A percentile compares a stretch with the other conserved stretches of the same genome.
phyloP scores from a whole-genome alignment of 2,888 invertebrate genomes.

The Nephrocerus scutellatus region DNA sequence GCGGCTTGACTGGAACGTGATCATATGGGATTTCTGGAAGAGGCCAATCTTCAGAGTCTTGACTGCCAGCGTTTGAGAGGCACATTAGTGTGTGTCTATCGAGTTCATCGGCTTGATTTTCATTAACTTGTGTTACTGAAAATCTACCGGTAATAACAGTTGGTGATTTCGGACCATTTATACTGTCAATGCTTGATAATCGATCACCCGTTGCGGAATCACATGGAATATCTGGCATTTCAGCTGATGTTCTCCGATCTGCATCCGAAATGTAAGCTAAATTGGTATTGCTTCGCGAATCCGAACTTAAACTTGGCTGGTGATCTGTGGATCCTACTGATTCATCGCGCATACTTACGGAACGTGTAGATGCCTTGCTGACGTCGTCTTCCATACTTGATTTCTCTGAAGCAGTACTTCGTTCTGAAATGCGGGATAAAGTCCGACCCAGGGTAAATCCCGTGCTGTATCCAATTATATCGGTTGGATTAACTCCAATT shows the following conservation, averaged over 20 bases:
- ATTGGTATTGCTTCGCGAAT: slow-evolving; percentile 69
- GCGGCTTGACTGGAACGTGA: slow-evolving; percentile 40
- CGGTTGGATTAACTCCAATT: slow-evolving; percentile 54
- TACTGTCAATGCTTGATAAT: slow-evolving; percentile 49
- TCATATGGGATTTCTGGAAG: slow-evolving; percentile 62
- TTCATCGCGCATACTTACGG: slow-evolving; percentile 78
- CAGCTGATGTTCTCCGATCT: slow-evolving; percentile 73
- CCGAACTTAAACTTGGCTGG: slow-evolving; percentile 77
- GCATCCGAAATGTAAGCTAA: slow-evolving; percentile 71
- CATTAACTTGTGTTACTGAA: slow-evolving; percentile 47
- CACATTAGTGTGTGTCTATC: slow-evolving; percentile 43
- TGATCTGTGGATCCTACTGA: slow-evolving; percentile 77
- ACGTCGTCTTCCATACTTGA: slow-evolving; percentile 80
- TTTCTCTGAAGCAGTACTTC: slow-evolving; percentile 82
- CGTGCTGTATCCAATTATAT: slow-evolving; percentile 66
- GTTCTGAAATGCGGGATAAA: slow-evolving; percentile 77
- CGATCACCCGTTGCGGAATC: slow-evolving; percentile 56
- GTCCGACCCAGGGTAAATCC: slow-evolving; percentile 71
- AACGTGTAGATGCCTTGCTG: slow-evolving; percentile 76
- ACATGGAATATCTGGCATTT: slow-evolving; percentile 77
- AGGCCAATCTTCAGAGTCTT: slow-evolving; percentile 71
- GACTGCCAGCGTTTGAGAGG: slow-evolving; percentile 55
- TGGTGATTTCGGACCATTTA: slow-evolving; percentile 50
- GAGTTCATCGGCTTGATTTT: slow-evolving; percentile 35
- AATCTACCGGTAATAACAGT: slow-evolving; percentile 43